Conservation (phyloP, 2,888 invertebrate genomes). For the Sisyra nigra region DNA sequence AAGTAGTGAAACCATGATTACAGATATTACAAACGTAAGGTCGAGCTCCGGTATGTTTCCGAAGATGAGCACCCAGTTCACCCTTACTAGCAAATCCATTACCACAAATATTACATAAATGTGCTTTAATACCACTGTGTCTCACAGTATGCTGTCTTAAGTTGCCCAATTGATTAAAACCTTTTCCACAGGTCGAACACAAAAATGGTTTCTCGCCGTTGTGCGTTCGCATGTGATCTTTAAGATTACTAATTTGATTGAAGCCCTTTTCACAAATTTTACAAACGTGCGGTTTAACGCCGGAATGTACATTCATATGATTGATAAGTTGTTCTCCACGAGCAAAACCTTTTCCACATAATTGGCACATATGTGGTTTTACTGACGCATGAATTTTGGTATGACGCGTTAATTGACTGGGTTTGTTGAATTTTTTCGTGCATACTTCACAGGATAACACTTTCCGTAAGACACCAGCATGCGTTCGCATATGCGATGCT, state of each 20-base stretch:
- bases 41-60: conserved; percentile 28
- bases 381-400: conserved; percentile 34
- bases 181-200: conserved; percentile 29
- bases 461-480: conserved; percentile 18
- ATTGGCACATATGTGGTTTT: conserved; percentile 33
- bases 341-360: conserved; percentile 39
- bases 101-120: conserved; percentile 28
- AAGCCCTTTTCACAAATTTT: conserved; percentile 40
- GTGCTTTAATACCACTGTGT: conserved; percentile 30
- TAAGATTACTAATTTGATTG: conserved; percentile 29
- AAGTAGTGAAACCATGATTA: conserved; percentile 27
- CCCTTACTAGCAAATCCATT: conserved; percentile 30
- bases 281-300: conserved; percentile 38
- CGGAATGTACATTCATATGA: conserved; percentile 40
- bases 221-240: conserved; percentile 29
- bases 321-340: conserved; percentile 37
- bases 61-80: conserved; percentile 27
- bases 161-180: conserved; percentile 30
- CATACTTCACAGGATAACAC: conserved; percentile 29
- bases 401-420: conserved; percentile 31
- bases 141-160: conserved; percentile 26
- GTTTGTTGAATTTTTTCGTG: conserved; percentile 27
- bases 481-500: conserved; percentile 26
- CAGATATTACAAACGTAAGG: conserved; percentile 26
- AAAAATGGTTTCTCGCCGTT: conserved; percentile 29